phyloP scores from a whole-genome alignment of 2,113 vertebrate genomes.

The Alces alces region DNA sequence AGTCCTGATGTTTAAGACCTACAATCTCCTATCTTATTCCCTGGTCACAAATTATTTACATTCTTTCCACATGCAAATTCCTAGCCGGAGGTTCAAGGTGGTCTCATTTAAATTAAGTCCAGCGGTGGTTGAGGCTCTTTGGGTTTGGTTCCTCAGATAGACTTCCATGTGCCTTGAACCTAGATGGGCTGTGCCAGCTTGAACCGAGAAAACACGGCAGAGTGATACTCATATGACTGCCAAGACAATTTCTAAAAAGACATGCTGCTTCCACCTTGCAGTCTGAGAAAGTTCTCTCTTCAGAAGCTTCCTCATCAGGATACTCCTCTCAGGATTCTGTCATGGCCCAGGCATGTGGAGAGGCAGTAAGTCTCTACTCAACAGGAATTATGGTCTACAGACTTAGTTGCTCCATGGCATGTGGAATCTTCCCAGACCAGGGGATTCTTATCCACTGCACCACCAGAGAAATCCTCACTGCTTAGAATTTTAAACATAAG shows the following conservation, averaged over 20 bases:
- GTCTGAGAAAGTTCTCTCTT: background rate
- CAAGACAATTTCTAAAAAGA: background rate
- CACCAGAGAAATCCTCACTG: background rate
- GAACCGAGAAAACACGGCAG: background rate
- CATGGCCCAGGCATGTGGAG: background rate
- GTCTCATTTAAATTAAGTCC: background rate
- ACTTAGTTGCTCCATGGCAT: background rate
- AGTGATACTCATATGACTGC: background rate
- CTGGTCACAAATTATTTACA: background rate
- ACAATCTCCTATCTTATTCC: background rate
- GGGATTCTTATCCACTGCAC: background rate
- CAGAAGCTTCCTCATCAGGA: background rate
- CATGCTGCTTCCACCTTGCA: background rate
- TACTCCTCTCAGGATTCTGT: background rate
- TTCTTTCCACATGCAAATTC: background rate
- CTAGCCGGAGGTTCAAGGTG: background rate
- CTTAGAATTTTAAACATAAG: slow-evolving; percentile 25
- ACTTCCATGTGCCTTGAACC: background rate
- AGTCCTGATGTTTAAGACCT: background rate
- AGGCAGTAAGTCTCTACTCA: background rate
- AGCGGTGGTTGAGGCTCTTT: background rate
- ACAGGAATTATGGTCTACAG: background rate
- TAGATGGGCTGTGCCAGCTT: background rate
- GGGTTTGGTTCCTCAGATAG: background rate
- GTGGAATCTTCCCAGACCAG: background rate